Base-by-base conservation (phyloP, 2,113 vertebrate species). In the Onychorhynchus coronatus region DNA sequence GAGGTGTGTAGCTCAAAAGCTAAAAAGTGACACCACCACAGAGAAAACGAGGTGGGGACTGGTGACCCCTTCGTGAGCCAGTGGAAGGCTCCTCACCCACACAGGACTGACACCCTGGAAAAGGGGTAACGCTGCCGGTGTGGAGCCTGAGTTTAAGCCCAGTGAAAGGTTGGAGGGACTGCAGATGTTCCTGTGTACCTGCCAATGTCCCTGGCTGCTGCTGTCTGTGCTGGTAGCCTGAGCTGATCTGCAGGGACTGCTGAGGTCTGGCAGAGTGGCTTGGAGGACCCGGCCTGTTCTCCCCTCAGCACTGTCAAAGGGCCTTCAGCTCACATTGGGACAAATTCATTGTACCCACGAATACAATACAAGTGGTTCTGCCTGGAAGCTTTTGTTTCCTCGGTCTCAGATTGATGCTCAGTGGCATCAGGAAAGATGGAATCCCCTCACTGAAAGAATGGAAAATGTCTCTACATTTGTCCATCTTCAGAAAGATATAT, bases 71-170 rank as follows among this genome's bases (percentile, higher is more conserved):
- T 61, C 31, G 31, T 77, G 46, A 71, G 23, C 9, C 35, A 62
- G 1, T 0, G 1, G 6, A 61, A 49, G 22, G 27, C 22, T 61
- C 8, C 4, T 39, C 14, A 50, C n/a, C 23, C 31, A 20, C 44
- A 44, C 6, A 37, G n/a, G 24, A 14, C 33, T 70, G 37, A 25
- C 47, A 8, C 8, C 49, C 33, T 88, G 37, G 24, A n/a, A 80
- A 12, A 61, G 16, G 28, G 33, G 5, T 27, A 49, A 46, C 0
- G 2, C 46, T 79, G 71, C 56, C 5, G 3, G 12, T 50, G 30
- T 80, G 72, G 68, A 72, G 68, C 25, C 11, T 59, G 67, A 39
- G 41, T 46, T 72, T 23, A 13, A 42, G 42, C 8, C 63, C 70
- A 22, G 28, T 13, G 31, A 37, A 9, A 73, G 21, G 19, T 19